Conservation (phyloP, 2,797 vertebrate species). For the Taenioides sp. region DNA sequence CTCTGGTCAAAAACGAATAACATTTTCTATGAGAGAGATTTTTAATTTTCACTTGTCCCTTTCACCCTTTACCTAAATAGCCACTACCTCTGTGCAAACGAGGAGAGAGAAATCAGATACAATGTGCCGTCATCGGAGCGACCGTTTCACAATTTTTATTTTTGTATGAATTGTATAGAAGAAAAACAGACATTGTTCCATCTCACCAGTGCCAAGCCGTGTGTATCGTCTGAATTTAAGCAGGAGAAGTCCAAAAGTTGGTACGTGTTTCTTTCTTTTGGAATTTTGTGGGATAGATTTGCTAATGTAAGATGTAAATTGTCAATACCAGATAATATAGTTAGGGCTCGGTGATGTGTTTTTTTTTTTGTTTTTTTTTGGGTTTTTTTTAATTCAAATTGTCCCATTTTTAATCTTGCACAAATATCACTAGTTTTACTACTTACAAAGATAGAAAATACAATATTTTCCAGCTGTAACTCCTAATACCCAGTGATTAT, state of each 20-base stretch:
- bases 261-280: slow-evolving; percentile 60
- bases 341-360: neutral
- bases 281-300: slow-evolving; percentile 21
- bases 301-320: slow-evolving; percentile 67
- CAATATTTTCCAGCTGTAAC: too few species aligned
- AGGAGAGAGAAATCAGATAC: slow-evolving; percentile 62
- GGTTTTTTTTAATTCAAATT: too few species aligned
- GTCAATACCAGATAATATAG: slow-evolving; percentile 59
- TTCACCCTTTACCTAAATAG: slow-evolving; percentile 64
- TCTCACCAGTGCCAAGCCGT: slow-evolving; percentile 62
- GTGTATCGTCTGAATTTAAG: slow-evolving; percentile 68
- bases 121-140: slow-evolving; percentile 67
- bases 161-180: slow-evolving; percentile 79
- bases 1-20: slow-evolving; percentile 71
- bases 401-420: too few species aligned
- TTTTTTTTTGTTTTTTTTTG: too few species aligned
- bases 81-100: slow-evolving; percentile 83
- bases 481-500: too few species aligned
- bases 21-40: slow-evolving; percentile 78
- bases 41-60: slow-evolving; percentile 51
- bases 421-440: too few species aligned
- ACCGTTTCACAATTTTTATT: slow-evolving; percentile 73
- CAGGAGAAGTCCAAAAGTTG: slow-evolving; percentile 60
- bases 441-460: too few species aligned
- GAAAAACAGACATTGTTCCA: slow-evolving; percentile 66